Evolutionary conservation across 2,888 invertebrate genomes (phyloP).

Genomic region (Chirona hameri): DNA sequence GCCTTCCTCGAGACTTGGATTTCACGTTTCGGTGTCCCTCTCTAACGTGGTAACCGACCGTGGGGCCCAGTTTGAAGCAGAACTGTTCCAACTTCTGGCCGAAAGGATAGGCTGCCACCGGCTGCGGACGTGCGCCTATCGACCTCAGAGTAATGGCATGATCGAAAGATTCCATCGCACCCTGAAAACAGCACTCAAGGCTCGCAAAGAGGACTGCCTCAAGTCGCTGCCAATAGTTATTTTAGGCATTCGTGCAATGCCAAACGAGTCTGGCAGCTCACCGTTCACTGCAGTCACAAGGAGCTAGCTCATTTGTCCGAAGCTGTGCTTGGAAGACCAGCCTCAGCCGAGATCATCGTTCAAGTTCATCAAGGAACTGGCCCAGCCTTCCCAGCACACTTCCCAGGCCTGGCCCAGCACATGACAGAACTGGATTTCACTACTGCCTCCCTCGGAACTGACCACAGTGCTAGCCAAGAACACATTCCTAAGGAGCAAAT

Average conservation of each 20-base stretch:
- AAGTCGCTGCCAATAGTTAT: slow-evolving; percentile 44
- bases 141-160: slow-evolving; percentile 46
- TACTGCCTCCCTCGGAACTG: too few relatives aligned
- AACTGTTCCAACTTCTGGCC: slow-evolving; percentile 40
- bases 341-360: not conserved
- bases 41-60: slow-evolving; percentile 44
- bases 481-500: not conserved
- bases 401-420: not conserved
- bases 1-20: slow-evolving; percentile 48
- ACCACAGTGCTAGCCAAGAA: too few relatives aligned
- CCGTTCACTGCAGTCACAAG: not conserved
- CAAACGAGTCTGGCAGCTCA: not conserved
- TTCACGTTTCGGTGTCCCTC: slow-evolving; percentile 44
- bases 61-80: slow-evolving; percentile 43
- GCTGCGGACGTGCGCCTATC: slow-evolving; percentile 35
- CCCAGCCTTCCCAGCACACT: not conserved
- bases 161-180: slow-evolving; percentile 48
- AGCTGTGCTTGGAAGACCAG: not conserved
- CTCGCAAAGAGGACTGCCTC: too few relatives aligned
- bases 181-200: slow-evolving; percentile 47
- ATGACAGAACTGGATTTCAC: too few relatives aligned
- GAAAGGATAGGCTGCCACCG: too few relatives aligned
- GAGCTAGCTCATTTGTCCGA: not conserved
- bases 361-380: not conserved
- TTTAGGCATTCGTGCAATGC: slow-evolving; percentile 43